A percentile compares a stretch with the other conserved stretches of the same genome.
These are phyloP conservation scores for Orthosia gracilis DNA, from an alignment of 2,888 invertebrate genomes.

Conservation along the genomic window DNA sequence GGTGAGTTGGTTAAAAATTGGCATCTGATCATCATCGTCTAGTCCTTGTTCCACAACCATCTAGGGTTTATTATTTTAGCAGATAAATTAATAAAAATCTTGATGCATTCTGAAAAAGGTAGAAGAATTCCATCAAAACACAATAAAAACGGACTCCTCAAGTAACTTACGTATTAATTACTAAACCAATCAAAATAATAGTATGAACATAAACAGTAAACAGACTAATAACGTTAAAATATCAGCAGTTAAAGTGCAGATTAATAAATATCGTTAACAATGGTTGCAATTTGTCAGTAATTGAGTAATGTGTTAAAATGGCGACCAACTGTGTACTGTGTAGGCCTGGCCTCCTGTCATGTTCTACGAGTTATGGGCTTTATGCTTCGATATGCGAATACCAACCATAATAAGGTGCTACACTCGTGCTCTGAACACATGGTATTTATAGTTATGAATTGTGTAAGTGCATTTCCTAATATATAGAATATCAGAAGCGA, in stretches of 20 bases:
- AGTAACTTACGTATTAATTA: no score
- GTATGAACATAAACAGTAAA: not conserved
- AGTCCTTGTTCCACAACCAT: no score
- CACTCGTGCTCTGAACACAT: not conserved
- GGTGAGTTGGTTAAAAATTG: no score
- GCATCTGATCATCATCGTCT: no score
- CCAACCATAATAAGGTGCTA: constrained; percentile 1
- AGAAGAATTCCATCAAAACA: no score
- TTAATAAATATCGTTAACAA: constrained; percentile 60
- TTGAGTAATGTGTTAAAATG: constrained; percentile 55
- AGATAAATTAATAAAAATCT: no score
- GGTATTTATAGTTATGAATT: not conserved
- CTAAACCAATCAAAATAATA: not conserved
- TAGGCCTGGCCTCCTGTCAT: constrained; percentile 46
- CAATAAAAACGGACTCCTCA: no score
- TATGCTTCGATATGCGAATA: constrained; percentile 13
- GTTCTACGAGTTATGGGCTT: constrained; percentile 44
- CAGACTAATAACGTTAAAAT: constrained; percentile 20
- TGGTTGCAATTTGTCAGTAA: constrained; percentile 60
- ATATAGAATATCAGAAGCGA: no score
- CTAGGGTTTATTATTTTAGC: no score
- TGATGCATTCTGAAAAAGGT: no score
- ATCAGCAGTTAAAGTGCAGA: constrained; percentile 48
- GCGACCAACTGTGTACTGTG: constrained; percentile 41
- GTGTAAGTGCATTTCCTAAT: not conserved